Conservation (phyloP, 2,888 invertebrate species). For the Phengaris arion region DNA sequence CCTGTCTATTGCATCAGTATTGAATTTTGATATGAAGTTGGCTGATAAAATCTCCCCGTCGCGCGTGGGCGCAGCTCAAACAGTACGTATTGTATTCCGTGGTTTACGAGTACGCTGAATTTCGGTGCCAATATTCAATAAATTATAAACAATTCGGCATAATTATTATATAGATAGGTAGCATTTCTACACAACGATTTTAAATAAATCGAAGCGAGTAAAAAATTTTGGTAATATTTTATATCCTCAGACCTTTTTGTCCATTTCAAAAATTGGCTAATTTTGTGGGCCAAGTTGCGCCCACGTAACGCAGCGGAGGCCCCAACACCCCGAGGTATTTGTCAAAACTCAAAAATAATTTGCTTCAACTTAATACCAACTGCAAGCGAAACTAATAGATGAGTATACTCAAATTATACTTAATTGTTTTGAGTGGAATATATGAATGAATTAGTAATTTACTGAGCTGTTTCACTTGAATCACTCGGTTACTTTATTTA, state of each 20-base stretch:
- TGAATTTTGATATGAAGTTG: conserved; percentile 29
- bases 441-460: background rate
- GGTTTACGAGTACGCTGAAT: conserved; percentile 7
- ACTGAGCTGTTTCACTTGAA: background rate
- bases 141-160: background rate
- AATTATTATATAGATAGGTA: background rate
- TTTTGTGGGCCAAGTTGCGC: background rate
- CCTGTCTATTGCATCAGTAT: conserved; percentile 26
- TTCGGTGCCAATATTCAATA: background rate
- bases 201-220: background rate
- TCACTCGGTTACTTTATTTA: background rate
- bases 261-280: background rate
- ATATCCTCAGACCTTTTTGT: background rate
- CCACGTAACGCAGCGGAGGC: too few relatives aligned
- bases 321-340: too few relatives aligned
- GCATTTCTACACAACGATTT: background rate
- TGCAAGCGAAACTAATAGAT: conserved; percentile 6
- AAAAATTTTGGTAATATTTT: background rate
- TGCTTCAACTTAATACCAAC: background rate
- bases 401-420: background rate
- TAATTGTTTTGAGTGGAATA: background rate
- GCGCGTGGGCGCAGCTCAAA: conserved; percentile 27
- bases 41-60: conserved; percentile 31
- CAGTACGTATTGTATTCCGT: conserved; percentile 22
- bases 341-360: background rate